A percentile compares a stretch with the other conserved stretches of the same genome.
Conservation (phyloP, 2,888 invertebrate genomes). For the Masnerella sp. region DNA sequence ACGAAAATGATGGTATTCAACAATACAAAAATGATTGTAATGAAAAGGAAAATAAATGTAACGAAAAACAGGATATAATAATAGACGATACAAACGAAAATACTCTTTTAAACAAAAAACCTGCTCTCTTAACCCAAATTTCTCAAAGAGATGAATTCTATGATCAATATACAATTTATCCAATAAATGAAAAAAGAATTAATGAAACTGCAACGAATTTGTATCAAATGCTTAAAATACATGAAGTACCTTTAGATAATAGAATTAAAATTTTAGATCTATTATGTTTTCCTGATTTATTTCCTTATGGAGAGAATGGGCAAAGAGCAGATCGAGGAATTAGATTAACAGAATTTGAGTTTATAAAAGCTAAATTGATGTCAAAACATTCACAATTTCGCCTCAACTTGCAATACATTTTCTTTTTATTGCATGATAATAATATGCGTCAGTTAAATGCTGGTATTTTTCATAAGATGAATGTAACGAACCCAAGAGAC, state of each 20-base stretch:
- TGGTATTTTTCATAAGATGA: conserved; percentile 42
- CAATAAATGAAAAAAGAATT: conserved; percentile 30
- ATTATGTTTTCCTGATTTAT: conserved; percentile 62
- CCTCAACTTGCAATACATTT: conserved; percentile 64
- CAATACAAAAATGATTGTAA: conserved; percentile 3
- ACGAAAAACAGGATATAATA: no score
- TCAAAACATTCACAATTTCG: conserved; percentile 64
- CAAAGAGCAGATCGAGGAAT: conserved; percentile 50
- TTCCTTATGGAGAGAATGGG: conserved; percentile 48
- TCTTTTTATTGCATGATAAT: conserved; percentile 62
- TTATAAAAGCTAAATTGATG: conserved; percentile 57
- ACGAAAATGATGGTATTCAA: conserved; percentile 54
- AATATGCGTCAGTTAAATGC: conserved; percentile 61
- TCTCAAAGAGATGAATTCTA: no score
- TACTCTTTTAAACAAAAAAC: no score
- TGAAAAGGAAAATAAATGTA: no score
- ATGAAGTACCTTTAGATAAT: conserved; percentile 58
- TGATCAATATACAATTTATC: conserved; percentile 54
- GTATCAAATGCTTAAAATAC: conserved; percentile 62
- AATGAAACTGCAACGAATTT: no score
- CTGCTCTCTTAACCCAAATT: conserved; percentile 45
- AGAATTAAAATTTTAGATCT: conserved; percentile 56
- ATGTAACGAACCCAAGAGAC: conserved; percentile 30
- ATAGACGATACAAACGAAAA: no score
- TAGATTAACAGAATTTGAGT: conserved; percentile 57